phyloP scores from a whole-genome alignment of 2,888 invertebrate species.

The Drosophila birchii region DNA sequence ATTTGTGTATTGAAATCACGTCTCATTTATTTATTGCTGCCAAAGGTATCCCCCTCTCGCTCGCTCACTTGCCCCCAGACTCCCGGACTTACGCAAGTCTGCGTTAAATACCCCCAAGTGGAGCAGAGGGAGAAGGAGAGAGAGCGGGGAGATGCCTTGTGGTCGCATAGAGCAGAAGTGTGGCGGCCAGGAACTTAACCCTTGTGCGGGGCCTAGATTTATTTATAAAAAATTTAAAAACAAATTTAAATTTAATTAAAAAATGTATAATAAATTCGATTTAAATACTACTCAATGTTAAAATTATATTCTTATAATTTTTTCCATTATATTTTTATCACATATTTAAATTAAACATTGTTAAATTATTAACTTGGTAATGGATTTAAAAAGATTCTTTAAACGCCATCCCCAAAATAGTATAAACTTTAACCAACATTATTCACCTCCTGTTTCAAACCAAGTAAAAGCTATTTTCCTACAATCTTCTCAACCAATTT shows the following conservation, averaged over 20 bases:
- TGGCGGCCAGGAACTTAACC: slow-evolving; percentile 57
- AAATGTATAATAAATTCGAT: neutral
- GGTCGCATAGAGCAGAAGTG: slow-evolving; percentile 52
- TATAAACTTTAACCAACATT: neutral
- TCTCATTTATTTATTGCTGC: slow-evolving; percentile 85
- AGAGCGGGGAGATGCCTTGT: slow-evolving; percentile 3
- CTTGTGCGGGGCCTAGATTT: slow-evolving; percentile 1
- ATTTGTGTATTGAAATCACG: slow-evolving; percentile 85
- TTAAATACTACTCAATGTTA: neutral
- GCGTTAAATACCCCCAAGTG: slow-evolving; percentile 69
- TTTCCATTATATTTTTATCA: neutral
- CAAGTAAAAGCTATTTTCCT: neutral
- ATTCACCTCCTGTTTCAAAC: no score
- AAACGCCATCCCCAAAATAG: neutral
- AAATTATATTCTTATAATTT: neutral
- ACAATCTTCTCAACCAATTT: neutral
- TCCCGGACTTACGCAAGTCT: slow-evolving; percentile 61
- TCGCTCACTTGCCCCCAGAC: slow-evolving; percentile 12
- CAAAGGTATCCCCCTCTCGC: slow-evolving; percentile 55
- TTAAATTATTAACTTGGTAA: no score
- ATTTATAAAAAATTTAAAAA: neutral
- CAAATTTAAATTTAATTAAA: no score
- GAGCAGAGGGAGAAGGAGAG: slow-evolving; percentile 1
- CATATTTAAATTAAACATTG: neutral
- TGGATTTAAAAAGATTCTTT: neutral